Evolutionary conservation across 2,888 invertebrate genomes (phyloP).

Genomic region (Muschampia plurimacula): DNA sequence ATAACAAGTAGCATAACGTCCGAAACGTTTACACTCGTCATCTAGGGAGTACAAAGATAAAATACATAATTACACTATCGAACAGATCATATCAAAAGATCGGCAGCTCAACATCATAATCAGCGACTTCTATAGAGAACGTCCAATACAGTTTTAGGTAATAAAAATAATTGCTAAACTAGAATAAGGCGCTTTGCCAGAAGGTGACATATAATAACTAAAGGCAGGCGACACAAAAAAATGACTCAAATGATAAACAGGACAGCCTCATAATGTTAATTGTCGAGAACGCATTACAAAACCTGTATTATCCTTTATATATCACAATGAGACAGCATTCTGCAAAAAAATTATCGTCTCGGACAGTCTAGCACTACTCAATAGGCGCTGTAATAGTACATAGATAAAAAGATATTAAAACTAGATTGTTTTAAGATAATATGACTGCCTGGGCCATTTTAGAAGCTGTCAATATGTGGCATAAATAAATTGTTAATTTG

Average conservation of each 20-base stretch:
- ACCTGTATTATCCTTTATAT: slow-evolving; percentile 26
- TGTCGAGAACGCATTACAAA: slow-evolving; percentile 22
- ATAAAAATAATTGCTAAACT: slow-evolving; percentile 73
- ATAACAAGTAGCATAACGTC: slow-evolving; percentile 66
- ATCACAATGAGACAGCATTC: slow-evolving; percentile 27
- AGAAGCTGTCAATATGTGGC: not conserved
- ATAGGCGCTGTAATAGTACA: not conserved
- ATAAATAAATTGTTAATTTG: not conserved
- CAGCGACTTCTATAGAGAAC: slow-evolving; percentile 54
- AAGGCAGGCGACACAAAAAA: slow-evolving; percentile 11
- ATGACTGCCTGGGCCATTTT: not conserved
- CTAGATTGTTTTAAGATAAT: not conserved
- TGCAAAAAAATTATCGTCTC: slow-evolving; percentile 4
- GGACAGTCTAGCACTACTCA: slow-evolving; percentile 13
- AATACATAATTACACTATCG: slow-evolving; percentile 56
- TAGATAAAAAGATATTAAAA: slow-evolving; percentile 13
- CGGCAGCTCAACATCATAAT: slow-evolving; percentile 41
- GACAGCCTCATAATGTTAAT: slow-evolving; percentile 6
- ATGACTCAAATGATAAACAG: slow-evolving; percentile 16
- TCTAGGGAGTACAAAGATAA: slow-evolving; percentile 67
- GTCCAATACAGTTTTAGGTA: slow-evolving; percentile 71
- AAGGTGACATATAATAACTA: slow-evolving; percentile 11
- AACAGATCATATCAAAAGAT: slow-evolving; percentile 48
- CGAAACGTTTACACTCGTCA: slow-evolving; percentile 61
- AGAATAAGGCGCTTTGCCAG: slow-evolving; percentile 34